Conservation (phyloP, 1,140 invertebrate species). For the Trachymyrmex cornetzi region DNA sequence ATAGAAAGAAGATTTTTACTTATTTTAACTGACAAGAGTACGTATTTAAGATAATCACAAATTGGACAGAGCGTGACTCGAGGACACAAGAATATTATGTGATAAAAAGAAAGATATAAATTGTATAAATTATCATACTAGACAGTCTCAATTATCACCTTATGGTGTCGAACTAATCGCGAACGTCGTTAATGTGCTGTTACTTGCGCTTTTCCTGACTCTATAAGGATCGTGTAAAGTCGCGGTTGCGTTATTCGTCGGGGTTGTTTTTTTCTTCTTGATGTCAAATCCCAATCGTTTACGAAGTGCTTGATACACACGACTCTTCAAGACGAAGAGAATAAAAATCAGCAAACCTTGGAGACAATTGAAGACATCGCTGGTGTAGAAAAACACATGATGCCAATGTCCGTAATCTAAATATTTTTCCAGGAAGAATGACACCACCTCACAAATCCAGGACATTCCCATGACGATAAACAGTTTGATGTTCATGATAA, state of each 20-base stretch:
- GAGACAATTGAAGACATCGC: constrained; percentile 89
- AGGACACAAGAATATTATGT: neutral
- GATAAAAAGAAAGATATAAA: neutral
- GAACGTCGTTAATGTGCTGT: constrained; percentile 78
- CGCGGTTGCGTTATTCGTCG: constrained; percentile 1
- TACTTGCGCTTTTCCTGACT: constrained; percentile 76
- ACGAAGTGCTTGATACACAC: constrained; percentile 84
- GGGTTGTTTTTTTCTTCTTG: constrained; percentile 10
- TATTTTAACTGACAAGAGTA: neutral
- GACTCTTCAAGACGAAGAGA: constrained; percentile 89
- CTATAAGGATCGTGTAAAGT: constrained; percentile 75
- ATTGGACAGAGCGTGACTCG: neutral
- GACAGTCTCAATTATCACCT: constrained; percentile 19
- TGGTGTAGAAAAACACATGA: constrained; percentile 80
- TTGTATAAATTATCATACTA: neutral
- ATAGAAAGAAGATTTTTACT: neutral
- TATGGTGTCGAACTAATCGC: constrained; percentile 66
- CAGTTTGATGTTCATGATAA: constrained; percentile 90
- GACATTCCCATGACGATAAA: constrained; percentile 92
- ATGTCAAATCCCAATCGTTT: constrained; percentile 63
- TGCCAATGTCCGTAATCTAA: constrained; percentile 50
- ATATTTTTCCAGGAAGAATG: constrained; percentile 82
- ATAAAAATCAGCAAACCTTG: constrained; percentile 90
- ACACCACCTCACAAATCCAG: constrained; percentile 90
- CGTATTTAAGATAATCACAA: constrained; percentile 3